Conservation (phyloP, 1,140 invertebrate genomes). For the Pseudomyrmex dendroicus region DNA sequence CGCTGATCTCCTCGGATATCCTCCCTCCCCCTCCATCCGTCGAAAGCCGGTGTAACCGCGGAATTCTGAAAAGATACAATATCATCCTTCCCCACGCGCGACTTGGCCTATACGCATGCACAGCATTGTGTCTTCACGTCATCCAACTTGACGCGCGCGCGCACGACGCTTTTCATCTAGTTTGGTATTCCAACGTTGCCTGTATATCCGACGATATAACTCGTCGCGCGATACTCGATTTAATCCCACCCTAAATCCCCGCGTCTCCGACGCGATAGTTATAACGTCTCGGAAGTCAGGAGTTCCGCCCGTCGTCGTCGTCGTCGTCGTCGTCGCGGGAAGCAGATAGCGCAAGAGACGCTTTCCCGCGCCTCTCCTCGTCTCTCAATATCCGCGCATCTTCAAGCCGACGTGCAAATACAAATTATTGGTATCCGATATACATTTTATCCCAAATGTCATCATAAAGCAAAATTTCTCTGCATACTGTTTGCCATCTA, state of each 20-base stretch:
- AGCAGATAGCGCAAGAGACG: constrained; percentile 22
- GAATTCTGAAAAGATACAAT: constrained; percentile 71
- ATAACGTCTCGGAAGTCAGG: constrained; percentile 38
- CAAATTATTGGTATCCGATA: no score
- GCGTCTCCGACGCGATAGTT: constrained; percentile 31
- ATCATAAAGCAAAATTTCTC: no score
- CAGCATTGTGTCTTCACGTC: neutral
- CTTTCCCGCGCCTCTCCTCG: neutral
- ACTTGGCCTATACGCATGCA: constrained; percentile 49
- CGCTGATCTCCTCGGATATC: neutral
- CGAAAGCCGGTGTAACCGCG: constrained; percentile 33
- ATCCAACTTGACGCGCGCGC: neutral
- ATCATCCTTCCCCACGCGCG: constrained; percentile 51
- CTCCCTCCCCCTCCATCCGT: neutral
- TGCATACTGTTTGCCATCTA: no score
- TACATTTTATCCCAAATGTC: no score
- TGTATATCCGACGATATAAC: constrained; percentile 30
- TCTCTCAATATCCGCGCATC: neutral
- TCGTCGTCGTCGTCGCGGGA: neutral
- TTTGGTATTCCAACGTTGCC: constrained; percentile 64
- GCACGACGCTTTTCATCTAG: constrained; percentile 64
- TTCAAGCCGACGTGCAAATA: neutral
- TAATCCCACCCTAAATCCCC: constrained; percentile 50
- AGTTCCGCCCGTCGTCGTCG: neutral
- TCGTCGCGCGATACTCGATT: constrained; percentile 51